A percentile compares a stretch with the other conserved stretches of the same genome.
These are phyloP conservation scores for Eilema griseolum DNA, from an alignment of 2,888 invertebrate genomes.

Conservation along the genomic window DNA sequence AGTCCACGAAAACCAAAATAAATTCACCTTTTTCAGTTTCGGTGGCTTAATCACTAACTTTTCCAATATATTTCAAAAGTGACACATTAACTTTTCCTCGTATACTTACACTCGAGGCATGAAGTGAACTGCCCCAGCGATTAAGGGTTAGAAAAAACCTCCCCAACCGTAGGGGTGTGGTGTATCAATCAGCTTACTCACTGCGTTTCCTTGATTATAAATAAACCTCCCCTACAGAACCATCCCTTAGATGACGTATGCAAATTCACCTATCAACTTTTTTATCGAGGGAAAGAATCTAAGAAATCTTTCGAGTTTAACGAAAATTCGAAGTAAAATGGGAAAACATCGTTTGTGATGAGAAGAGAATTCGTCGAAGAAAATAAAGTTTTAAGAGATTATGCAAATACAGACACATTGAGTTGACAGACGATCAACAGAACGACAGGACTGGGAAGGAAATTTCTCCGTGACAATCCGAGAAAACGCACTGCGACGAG, in stretches of 20 bases:
- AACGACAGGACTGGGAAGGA: not conserved
- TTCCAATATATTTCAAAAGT: conserved; percentile 25
- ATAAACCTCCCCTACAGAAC: conserved; percentile 41
- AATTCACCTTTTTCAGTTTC: no score
- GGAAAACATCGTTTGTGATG: conserved; percentile 6
- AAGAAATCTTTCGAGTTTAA: conserved; percentile 18
- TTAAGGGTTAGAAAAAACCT: conserved; percentile 43
- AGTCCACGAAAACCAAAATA: no score
- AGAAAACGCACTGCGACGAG: not conserved
- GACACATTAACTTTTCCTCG: conserved; percentile 38
- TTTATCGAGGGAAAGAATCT: conserved; percentile 46
- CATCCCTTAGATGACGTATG: conserved; percentile 53
- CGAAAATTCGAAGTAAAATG: conserved; percentile 13
- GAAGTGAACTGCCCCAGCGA: conserved; percentile 39
- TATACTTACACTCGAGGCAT: conserved; percentile 22
- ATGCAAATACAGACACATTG: conserved; percentile 13
- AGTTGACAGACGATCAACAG: conserved; percentile 8
- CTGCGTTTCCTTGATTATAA: conserved; percentile 47
- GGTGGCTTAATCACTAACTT: not conserved
- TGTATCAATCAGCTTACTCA: conserved; percentile 53
- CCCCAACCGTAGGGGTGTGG: conserved; percentile 48
- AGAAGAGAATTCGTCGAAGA: conserved; percentile 6
- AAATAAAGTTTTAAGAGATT: conserved; percentile 13
- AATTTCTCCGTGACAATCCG: not conserved
- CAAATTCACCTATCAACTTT: conserved; percentile 43